Conservation (phyloP, 2,888 invertebrate species). For the Drosophila pegasa region DNA sequence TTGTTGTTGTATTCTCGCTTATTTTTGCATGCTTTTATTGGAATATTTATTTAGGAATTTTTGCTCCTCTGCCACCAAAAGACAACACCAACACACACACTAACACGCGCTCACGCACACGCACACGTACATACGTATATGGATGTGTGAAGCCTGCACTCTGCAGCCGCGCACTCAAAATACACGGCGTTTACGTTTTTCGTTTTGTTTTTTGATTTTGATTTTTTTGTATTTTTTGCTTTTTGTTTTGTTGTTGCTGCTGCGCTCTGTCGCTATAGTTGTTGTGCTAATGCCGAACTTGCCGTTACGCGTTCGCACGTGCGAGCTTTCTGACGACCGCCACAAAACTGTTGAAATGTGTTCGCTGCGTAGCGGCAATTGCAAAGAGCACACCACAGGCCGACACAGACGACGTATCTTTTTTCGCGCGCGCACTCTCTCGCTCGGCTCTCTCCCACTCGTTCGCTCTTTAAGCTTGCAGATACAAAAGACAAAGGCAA, state of each 20-base stretch:
- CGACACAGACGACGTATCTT: too few species aligned
- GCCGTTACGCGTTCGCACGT: conserved; percentile 67
- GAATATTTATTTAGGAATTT: conserved; percentile 67
- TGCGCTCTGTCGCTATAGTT: conserved; percentile 19
- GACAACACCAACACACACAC: conserved; percentile 13
- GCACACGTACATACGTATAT: conserved; percentile 15
- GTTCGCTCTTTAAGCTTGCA: conserved; percentile 49
- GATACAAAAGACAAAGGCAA: conserved; percentile 37
- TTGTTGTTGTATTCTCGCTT: conserved; percentile 8
- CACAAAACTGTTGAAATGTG: conserved; percentile 53
- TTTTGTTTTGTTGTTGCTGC: conserved; percentile 31
- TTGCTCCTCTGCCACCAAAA: conserved; percentile 42
- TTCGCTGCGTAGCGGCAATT: conserved; percentile 58
- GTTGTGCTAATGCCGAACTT: conserved; percentile 52
- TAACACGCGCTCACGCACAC: conserved; percentile 10
- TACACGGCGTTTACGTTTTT: conserved; percentile 57
- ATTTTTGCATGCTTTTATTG: conserved; percentile 58
- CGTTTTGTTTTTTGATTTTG: conserved; percentile 49
- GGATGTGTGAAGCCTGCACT: conserved; percentile 22
- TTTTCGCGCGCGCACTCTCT: conserved; percentile 39
- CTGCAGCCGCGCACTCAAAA: conserved; percentile 44
- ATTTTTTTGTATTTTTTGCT: conserved; percentile 48
- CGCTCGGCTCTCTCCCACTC: conserved; percentile 3
- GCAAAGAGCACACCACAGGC: conserved; percentile 46
- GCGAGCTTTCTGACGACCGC: conserved; percentile 73